Conservation (phyloP, 2,888 invertebrate species). For the Synanthedon myopaeformis region DNA sequence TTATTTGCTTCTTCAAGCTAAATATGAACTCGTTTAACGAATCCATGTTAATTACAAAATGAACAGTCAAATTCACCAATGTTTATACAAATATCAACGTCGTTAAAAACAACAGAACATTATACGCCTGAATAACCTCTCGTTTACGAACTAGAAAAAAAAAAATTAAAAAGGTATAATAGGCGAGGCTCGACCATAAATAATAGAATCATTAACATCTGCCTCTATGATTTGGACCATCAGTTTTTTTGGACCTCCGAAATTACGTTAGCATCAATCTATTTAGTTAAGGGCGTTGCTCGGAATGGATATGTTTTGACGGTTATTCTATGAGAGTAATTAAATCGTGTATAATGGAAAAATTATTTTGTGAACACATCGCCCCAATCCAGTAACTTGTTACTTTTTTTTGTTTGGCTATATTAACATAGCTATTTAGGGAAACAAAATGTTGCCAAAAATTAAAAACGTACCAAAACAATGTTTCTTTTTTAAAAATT, state of each 20-base stretch:
- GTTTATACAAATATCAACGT: conserved; percentile 8
- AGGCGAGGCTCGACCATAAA: conserved; percentile 52
- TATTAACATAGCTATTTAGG: too few relatives aligned
- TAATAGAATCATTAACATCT: conserved; percentile 70
- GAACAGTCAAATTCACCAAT: not conserved
- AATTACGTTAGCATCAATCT: conserved; percentile 21
- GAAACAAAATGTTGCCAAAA: too few relatives aligned
- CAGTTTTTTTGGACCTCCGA: conserved; percentile 43
- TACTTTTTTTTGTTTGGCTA: too few relatives aligned
- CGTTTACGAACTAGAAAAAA: conserved; percentile 22
- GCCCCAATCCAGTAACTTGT: too few relatives aligned
- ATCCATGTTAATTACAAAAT: too few relatives aligned
- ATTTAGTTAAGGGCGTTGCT: conserved; percentile 37
- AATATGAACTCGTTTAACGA: too few relatives aligned
- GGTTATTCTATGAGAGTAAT: conserved; percentile 26
- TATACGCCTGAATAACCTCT: conserved; percentile 26
- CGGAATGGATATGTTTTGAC: conserved; percentile 50
- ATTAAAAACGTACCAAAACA: too few relatives aligned
- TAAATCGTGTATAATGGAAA: too few relatives aligned
- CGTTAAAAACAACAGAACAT: conserved; percentile 26
- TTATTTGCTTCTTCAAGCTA: too few relatives aligned
- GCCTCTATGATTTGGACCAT: conserved; percentile 56
- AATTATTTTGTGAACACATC: too few relatives aligned
- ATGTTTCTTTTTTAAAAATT: too few relatives aligned
- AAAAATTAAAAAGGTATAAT: conserved; percentile 30